Evolutionary conservation across 2,888 invertebrate species (phyloP), one percentile per base, ranked within the genome.

Genomic region (Temnothorax rugatulus): DNA sequence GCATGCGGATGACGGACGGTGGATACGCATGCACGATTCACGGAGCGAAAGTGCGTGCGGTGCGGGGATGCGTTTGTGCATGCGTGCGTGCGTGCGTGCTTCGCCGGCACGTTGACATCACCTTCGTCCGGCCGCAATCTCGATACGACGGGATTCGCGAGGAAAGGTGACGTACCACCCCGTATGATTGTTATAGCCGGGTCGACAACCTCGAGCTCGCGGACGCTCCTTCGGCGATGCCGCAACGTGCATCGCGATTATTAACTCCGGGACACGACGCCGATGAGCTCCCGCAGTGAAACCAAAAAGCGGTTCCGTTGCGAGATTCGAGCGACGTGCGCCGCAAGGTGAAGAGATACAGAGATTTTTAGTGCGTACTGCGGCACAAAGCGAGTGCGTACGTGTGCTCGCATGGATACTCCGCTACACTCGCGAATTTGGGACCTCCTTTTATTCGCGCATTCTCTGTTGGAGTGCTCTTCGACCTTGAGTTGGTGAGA

Each of bases 91-190:
- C 29, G 47, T 54, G 54, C 54, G 59, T 54, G 59, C 25, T 25
- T 59, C 18, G 38, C 79, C 79, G 79, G 79, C 76, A 81, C 79
- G 75, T 81, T 59, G 57, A 57, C 44, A 73, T 34, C 44, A 47
- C 18, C 21, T n/a, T 59, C 21, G 47, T 18, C 29, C 71, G 41
- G 18, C 54, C 11, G 69, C 57, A 18, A 34, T 41, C 44, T 74
- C 47, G 79, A 18, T 8, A 38, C 75, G 59, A 44, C 21, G 47
- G n/a, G 25, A 47, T 0, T 44, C 74, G 74, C 79, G 79, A 81
- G 73, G 21, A 54, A 47, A 47, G 57, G 44, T 44, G 47, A 44
- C 57, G 74, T n/a, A 75, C n/a, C 59, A 34, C 59, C 18, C 38
- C 59, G 41, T 38, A 7, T 34, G 59, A 74, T 75, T 64, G 29